Base-by-base conservation (phyloP, 2,888 invertebrate genomes). In the Tanytarsus gracilentus region DNA sequence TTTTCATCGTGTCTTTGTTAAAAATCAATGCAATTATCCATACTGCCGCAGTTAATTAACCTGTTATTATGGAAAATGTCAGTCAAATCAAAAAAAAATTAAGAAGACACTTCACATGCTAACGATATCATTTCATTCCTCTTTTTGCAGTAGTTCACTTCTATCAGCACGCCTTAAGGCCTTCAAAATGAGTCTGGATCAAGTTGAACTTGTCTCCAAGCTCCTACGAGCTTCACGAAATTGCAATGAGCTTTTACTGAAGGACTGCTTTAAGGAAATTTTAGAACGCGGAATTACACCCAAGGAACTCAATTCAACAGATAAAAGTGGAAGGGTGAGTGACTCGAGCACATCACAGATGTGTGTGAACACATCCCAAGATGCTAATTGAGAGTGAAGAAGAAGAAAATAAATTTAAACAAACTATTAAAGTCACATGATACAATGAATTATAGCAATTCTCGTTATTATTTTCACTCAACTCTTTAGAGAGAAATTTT, bases 291-390 rank as follows among this genome's bases (percentile, higher is more conserved):
- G 72, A 9, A 68, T 74, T 30, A 64, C 71, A 2, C 74, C 74
- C 56, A 69, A 72, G 52, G 78, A 79, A 63, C 68, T 80, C 64
- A 80, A 81, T 67, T 75, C 77, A 21, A 70, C 73, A 3, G 81
- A 81, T 67, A 70, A 71, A 64, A 79, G 78, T 66, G 81, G 81
- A 66, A 73, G 80, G 74, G 81, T 80, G 66, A 79, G 79, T 70
- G 11, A 36, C 6, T 18, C 23, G 11, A 23, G 9, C n/a, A 44
- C n/a, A 23, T 33, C n/a, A n/a, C n/a, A n/a, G n/a, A n/a, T n/a
- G n/a, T n/a, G n/a, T n/a, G n/a, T n/a, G n/a, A n/a, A n/a, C n/a
- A n/a, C n/a, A n/a, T n/a, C n/a, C n/a, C n/a, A n/a, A n/a, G n/a
- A n/a, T n/a, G n/a, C n/a, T n/a, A n/a, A n/a, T n/a, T n/a, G n/a